Conservation (phyloP, 1,140 invertebrate genomes). For the Matsumurasca onukii region DNA sequence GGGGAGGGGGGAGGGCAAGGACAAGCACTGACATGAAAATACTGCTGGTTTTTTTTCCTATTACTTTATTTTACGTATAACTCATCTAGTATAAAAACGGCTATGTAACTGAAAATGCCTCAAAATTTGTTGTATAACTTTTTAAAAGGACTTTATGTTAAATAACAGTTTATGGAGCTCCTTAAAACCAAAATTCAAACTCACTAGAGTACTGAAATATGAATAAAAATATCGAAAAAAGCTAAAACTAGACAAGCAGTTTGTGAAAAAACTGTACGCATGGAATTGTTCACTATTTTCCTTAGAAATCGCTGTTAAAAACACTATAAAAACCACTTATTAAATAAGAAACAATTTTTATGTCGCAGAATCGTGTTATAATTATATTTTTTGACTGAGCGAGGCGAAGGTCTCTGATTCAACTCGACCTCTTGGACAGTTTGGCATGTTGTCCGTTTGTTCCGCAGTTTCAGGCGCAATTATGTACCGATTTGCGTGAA, state of each 20-base stretch:
- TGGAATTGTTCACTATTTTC: constrained; percentile 13
- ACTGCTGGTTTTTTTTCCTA: constrained; percentile 18
- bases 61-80: constrained; percentile 22
- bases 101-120: constrained; percentile 23
- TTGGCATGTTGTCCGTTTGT: no score
- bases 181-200: background rate
- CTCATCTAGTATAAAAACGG: constrained; percentile 4
- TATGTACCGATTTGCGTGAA: no score
- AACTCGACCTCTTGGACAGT: no score
- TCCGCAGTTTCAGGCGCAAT: no score
- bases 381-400: no score
- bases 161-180: background rate
- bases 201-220: background rate
- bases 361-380: no score
- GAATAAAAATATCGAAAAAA: constrained; percentile 24
- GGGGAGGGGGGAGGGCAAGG: constrained; percentile 15
- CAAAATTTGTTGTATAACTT: background rate
- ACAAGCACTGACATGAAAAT: constrained; percentile 27
- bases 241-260: constrained; percentile 24
- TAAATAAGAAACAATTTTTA: constrained; percentile 2
- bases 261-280: constrained; percentile 21
- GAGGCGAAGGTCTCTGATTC: no score
- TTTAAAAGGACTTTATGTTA: background rate
- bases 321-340: constrained; percentile 24
- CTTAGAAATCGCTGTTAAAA: constrained; percentile 14